phyloP scores from a whole-genome alignment of 2,888 invertebrate species.

The Aleiodes testaceus region DNA sequence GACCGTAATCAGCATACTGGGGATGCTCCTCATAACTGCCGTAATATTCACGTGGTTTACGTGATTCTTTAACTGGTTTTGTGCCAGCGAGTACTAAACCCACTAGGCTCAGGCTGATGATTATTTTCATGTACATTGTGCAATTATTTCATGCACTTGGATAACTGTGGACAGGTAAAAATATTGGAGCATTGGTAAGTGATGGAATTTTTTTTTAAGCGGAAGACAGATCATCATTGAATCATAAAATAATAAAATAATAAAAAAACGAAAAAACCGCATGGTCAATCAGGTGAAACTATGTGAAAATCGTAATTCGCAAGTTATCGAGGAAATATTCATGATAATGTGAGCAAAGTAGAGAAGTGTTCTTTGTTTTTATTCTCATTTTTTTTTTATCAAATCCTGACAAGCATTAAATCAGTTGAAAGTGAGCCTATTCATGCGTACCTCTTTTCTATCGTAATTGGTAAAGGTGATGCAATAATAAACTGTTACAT shows the following conservation, averaged over 20 bases:
- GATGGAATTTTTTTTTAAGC: neutral
- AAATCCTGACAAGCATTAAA: constrained; percentile 7
- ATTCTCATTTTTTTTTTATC: neutral
- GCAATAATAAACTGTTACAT: constrained; percentile 34
- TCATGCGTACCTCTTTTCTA: constrained; percentile 40
- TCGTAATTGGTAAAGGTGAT: constrained; percentile 38
- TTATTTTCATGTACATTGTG: constrained; percentile 53
- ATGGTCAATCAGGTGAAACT: constrained; percentile 31
- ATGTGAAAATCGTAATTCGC: constrained; percentile 10
- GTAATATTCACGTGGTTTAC: constrained; percentile 51
- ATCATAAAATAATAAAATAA: constrained; percentile 21
- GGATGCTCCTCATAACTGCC: constrained; percentile 57
- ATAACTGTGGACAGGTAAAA: constrained; percentile 17
- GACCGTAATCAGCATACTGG: constrained; percentile 46
- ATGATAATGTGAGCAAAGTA: neutral
- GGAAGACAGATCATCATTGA: constrained; percentile 28
- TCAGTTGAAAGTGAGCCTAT: constrained; percentile 34
- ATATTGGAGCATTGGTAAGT: neutral
- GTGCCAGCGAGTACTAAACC: constrained; percentile 47
- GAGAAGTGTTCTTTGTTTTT: neutral
- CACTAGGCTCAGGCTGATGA: constrained; percentile 52
- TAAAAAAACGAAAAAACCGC: neutral
- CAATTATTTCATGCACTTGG: constrained; percentile 8
- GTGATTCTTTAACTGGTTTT: constrained; percentile 32
- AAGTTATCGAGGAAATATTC: constrained; percentile 18